Evolutionary conservation across 2,888 invertebrate species (phyloP), one percentile per base, ranked within the genome.

Genomic region (Trachelus troglodyta): DNA sequence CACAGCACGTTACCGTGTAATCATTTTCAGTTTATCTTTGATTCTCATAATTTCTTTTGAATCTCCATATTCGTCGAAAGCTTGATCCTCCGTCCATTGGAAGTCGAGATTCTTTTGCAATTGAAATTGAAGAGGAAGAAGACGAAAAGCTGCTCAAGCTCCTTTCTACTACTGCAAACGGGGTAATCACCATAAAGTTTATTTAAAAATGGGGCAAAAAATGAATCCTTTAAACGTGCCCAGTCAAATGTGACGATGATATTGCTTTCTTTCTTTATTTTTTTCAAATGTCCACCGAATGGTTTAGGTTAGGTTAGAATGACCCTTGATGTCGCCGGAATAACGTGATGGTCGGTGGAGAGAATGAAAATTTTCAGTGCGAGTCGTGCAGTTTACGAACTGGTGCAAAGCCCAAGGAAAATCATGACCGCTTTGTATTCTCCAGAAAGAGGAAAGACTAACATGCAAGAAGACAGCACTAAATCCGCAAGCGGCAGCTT

Each of bases 371-470:
- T 56, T 56, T 40, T 23, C 0, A 40, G 40, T 40, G 4, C 40
- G 40, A 40, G 40, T 40, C 40, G 4, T 40, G 40, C 4, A 40
- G 40, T 40, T 15, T 40, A 40, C 40, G 40, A 40, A 12, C 40
- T 12, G 40, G 4, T 15, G 15, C 40, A 15, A 40, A 40, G 40
- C 15, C 15, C 40, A 73, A 77, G 56, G 56, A 77, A 76, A 76
- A 79, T 79, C 77, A 81, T 77, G 78, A 74, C 80, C 77, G 79
- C 75, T 81, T 81, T 81, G 79, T 80, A 83, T 82, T 82, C 82
- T 69, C 71, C 76, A 77, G 78, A 75, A 73, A 69, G 35, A 34
- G 69, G 79, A 34, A 73, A 76, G 78, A 76, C 76, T 78, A 73
- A 69, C 79, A 76, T 69, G 69, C 69, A 69, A 71, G 69, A n/a